Evolutionary conservation across 1,140 invertebrate genomes (phyloP).

Genomic region (Diabrotica virgifera): DNA sequence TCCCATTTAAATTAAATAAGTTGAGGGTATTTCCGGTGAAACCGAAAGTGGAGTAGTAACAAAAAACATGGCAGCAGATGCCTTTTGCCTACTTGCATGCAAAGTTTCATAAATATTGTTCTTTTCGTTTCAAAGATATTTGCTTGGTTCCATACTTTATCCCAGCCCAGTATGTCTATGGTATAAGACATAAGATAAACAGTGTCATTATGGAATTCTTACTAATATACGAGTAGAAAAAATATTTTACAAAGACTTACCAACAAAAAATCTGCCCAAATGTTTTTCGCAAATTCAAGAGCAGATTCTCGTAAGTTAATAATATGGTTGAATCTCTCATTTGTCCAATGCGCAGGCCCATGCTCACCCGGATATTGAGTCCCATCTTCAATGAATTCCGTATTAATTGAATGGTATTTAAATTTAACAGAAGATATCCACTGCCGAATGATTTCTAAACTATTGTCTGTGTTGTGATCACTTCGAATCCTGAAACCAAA

Average conservation of each 20-base stretch:
- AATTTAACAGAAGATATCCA: slow-evolving; percentile 66
- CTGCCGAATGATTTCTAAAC: slow-evolving; percentile 65
- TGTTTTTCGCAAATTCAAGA: slow-evolving; percentile 65
- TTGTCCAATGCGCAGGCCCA: slow-evolving; percentile 71
- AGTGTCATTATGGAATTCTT: background rate
- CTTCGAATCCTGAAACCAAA: slow-evolving; percentile 71
- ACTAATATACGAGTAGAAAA: too few species aligned
- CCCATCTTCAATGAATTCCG: slow-evolving; percentile 57
- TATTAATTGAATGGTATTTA: slow-evolving; percentile 72
- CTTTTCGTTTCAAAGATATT: too few species aligned
- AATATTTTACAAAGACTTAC: slow-evolving; percentile 50
- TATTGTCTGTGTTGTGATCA: slow-evolving; percentile 85
- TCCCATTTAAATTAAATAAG: too few species aligned
- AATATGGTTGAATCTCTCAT: slow-evolving; percentile 73
- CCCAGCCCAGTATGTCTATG: too few species aligned
- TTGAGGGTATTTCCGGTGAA: too few species aligned
- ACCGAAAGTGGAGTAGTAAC: too few species aligned
- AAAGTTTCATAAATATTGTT: too few species aligned
- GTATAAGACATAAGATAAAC: background rate
- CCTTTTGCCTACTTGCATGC: too few species aligned
- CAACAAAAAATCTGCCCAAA: slow-evolving; percentile 84
- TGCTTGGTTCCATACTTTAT: too few species aligned
- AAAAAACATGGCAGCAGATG: too few species aligned
- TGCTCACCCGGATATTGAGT: slow-evolving; percentile 56
- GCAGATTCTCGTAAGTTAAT: slow-evolving; percentile 80